Percentiles rank a stretch among this genome's conserved stretches.
Evolutionary conservation across 2,888 invertebrate genomes (phyloP).

Genomic region (Xanthostigma xanthostigma): DNA sequence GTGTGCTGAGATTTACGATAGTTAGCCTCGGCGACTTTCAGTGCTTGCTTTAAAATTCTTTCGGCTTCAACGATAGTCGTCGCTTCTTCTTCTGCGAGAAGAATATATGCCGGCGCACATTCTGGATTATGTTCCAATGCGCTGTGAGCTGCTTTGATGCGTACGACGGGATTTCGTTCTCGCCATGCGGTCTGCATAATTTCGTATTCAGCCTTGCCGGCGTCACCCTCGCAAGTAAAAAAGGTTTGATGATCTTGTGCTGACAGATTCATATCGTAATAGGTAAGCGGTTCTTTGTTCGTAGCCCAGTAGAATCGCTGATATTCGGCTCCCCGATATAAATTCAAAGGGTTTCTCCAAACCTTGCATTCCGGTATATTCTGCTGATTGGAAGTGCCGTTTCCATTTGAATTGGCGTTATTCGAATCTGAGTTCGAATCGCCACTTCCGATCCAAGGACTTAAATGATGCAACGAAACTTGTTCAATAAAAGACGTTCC

Average conservation of each 20-base stretch:
- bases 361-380: conserved; percentile 72
- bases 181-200: conserved; percentile 95
- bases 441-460: conserved; percentile 79
- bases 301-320: conserved; percentile 85
- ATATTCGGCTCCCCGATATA: conserved; percentile 93
- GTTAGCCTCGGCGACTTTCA: conserved; percentile 70
- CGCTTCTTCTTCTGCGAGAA: conserved; percentile 93
- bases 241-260: conserved; percentile 98
- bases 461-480: conserved; percentile 85
- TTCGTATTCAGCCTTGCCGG: conserved; percentile 76
- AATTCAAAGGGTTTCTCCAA: conserved; percentile 91
- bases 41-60: conserved; percentile 65
- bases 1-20: conserved; percentile 65
- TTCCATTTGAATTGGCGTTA: conserved; percentile 18
- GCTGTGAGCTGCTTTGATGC: conserved; percentile 81
- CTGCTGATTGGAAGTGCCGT: conserved; percentile 29
- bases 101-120: conserved; percentile 87
- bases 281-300: conserved; percentile 88
- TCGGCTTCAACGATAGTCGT: conserved; percentile 82
- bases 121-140: conserved; percentile 78
- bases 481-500: conserved; percentile 96
- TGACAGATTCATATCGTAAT: conserved; percentile 97
- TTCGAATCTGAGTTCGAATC: conserved; percentile 24
- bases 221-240: conserved; percentile 83
- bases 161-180: conserved; percentile 78